A percentile compares a stretch with the other conserved stretches of the same genome.
Conservation (phyloP, 1,140 invertebrate genomes). For the Lycorma delicatula region DNA sequence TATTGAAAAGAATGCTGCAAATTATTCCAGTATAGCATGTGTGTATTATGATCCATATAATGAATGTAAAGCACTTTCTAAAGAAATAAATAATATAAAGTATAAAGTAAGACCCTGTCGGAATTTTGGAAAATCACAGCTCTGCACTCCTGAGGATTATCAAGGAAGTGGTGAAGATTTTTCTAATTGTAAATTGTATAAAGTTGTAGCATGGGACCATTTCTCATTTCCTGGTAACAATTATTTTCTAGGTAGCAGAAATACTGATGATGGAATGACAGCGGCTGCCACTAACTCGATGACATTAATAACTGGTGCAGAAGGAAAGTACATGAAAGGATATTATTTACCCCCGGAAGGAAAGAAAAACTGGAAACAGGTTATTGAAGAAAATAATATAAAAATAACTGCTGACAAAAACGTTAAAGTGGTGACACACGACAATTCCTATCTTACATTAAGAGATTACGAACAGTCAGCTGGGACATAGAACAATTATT, state of each 20-base stretch:
- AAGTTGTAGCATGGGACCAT: constrained; percentile 10
- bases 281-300: constrained; percentile 9
- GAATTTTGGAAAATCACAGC: background rate
- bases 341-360: background rate
- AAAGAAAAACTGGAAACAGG: background rate
- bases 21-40: background rate
- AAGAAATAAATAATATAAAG: background rate
- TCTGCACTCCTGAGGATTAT: background rate
- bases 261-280: constrained; percentile 4
- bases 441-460: too few relatives aligned
- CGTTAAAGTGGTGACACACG: background rate
- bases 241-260: background rate
- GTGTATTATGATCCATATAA: constrained; percentile 2
- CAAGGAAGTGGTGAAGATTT: constrained; percentile 1
- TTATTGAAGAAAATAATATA: background rate
- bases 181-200: background rate
- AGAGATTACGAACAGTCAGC: too few relatives aligned
- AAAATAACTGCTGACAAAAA: background rate
- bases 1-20: background rate
- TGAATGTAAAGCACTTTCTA: background rate
- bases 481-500: too few relatives aligned
- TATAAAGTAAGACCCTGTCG: background rate
- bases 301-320: background rate
- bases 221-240: background rate
- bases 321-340: background rate